A percentile compares a stretch with the other conserved stretches of the same genome.
phyloP scores from a whole-genome alignment of 2,888 invertebrate species.

The Creontiades dilutus region DNA sequence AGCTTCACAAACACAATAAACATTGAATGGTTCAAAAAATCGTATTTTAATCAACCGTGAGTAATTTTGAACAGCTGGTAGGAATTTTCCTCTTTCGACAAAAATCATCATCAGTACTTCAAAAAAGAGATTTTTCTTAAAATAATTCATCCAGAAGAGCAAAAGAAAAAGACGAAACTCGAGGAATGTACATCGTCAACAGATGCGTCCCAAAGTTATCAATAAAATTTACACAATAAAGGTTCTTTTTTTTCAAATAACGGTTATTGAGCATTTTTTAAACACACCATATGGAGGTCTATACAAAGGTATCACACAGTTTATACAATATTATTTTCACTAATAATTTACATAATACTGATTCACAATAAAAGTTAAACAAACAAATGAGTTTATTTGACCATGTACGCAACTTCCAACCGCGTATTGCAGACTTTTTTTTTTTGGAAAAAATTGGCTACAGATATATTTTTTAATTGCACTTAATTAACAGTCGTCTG shows the following conservation, averaged over 20 bases:
- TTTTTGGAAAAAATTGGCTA: constrained; percentile 52
- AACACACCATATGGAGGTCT: constrained; percentile 59
- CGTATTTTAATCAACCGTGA: constrained; percentile 56
- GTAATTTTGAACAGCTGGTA: constrained; percentile 50
- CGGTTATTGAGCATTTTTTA: constrained; percentile 68
- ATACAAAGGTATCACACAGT: constrained; percentile 70
- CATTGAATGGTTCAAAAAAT: constrained; percentile 27
- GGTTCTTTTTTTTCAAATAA: constrained; percentile 22
- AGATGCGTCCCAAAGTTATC: constrained; percentile 21
- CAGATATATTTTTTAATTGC: constrained; percentile 67
- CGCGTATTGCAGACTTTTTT: constrained; percentile 37
- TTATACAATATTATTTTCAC: constrained; percentile 56
- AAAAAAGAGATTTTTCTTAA: constrained; percentile 32
- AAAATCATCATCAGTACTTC: constrained; percentile 34
- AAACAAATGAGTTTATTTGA: constrained; percentile 25
- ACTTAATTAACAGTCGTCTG: constrained; percentile 66
- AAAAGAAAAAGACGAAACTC: constrained; percentile 35
- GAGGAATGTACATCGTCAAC: constrained; percentile 33
- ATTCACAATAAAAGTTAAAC: constrained; percentile 32
- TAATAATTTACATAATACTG: constrained; percentile 65
- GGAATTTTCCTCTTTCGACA: constrained; percentile 13
- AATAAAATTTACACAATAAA: constrained; percentile 15
- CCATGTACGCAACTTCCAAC: constrained; percentile 49
- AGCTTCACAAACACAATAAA: constrained; percentile 2
- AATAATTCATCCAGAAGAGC: constrained; percentile 24